Percentiles rank a stretch among this genome's conserved stretches.
These are phyloP conservation scores for Neostethus bicornis DNA, from an alignment of 2,797 vertebrate genomes.

Conservation along the genomic window DNA sequence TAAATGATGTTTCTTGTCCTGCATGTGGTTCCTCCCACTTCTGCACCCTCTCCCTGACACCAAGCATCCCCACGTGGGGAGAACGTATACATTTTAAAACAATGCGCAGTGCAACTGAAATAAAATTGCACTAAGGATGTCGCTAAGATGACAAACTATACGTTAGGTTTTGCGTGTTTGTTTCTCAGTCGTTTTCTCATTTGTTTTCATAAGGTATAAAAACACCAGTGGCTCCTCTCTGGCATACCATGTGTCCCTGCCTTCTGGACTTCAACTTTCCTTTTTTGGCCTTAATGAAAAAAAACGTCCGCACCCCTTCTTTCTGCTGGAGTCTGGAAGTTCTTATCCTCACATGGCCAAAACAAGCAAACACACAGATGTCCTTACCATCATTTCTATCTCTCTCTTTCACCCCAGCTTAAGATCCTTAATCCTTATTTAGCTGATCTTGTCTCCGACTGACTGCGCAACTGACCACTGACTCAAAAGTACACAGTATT, in stretches of 20 bases:
- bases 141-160: too few relatives aligned
- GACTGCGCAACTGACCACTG: slow-evolving; percentile 29
- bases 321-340: slow-evolving; percentile 21
- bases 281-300: slow-evolving; percentile 53
- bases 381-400: slow-evolving; percentile 54
- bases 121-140: too few relatives aligned
- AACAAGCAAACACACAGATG: slow-evolving; percentile 63
- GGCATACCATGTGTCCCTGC: slow-evolving; percentile 32
- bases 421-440: slow-evolving; percentile 71
- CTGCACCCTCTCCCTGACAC: too few relatives aligned
- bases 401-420: slow-evolving; percentile 66
- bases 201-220: too few relatives aligned
- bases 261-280: slow-evolving; percentile 54
- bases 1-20: too few relatives aligned
- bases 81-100: too few relatives aligned
- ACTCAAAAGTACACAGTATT: slow-evolving; percentile 42
- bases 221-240: too few relatives aligned
- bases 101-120: too few relatives aligned
- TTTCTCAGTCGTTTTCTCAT: too few relatives aligned
- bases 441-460: slow-evolving; percentile 70
- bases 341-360: slow-evolving; percentile 63
- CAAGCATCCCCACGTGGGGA: too few relatives aligned
- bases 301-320: slow-evolving; percentile 7
- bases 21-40: too few relatives aligned
- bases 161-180: too few relatives aligned